These are phyloP conservation scores for Eupleurogrammus muticus DNA, from an alignment of 2,797 vertebrate genomes.

Conservation along the genomic window DNA sequence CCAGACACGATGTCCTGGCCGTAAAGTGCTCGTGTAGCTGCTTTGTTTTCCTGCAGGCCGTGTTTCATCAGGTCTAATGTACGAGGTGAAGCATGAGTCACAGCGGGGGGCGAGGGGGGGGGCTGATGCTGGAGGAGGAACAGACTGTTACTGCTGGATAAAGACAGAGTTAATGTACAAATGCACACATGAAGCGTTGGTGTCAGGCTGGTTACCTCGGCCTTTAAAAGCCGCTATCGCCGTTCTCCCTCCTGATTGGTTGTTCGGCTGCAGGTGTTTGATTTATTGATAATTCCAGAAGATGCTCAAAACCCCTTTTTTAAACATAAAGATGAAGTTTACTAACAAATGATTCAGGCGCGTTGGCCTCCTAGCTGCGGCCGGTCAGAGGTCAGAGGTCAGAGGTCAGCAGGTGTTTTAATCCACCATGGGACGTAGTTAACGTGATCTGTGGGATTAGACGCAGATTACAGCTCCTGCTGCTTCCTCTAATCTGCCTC, in stretches of 20 bases:
- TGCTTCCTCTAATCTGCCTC: conserved; percentile 26
- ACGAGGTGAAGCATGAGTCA: conserved; percentile 35
- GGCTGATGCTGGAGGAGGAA: not conserved
- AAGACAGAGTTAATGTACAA: not conserved
- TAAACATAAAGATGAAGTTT: too few relatives aligned
- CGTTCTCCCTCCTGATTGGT: too few relatives aligned
- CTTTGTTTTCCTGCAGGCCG: conserved; percentile 38
- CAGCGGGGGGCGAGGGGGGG: too few relatives aligned
- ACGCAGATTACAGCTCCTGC: conserved; percentile 6
- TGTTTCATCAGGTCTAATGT: conserved; percentile 45
- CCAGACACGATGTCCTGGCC: conserved; percentile 22
- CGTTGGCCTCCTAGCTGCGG: too few relatives aligned
- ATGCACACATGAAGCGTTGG: too few relatives aligned
- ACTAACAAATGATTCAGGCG: too few relatives aligned
- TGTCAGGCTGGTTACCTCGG: too few relatives aligned
- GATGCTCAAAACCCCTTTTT: too few relatives aligned
- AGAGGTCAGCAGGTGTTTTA: conserved; percentile 14
- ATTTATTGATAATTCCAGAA: too few relatives aligned
- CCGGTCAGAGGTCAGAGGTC: conserved; percentile 14
- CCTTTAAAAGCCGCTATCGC: too few relatives aligned
- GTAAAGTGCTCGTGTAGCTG: not conserved
- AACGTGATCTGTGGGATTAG: conserved; percentile 37
- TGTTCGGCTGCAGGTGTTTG: too few relatives aligned
- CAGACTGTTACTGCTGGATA: not conserved
- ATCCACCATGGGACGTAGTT: conserved; percentile 14